Base-by-base conservation (phyloP, 2,888 invertebrate species). In the Cheilosia impressa region DNA sequence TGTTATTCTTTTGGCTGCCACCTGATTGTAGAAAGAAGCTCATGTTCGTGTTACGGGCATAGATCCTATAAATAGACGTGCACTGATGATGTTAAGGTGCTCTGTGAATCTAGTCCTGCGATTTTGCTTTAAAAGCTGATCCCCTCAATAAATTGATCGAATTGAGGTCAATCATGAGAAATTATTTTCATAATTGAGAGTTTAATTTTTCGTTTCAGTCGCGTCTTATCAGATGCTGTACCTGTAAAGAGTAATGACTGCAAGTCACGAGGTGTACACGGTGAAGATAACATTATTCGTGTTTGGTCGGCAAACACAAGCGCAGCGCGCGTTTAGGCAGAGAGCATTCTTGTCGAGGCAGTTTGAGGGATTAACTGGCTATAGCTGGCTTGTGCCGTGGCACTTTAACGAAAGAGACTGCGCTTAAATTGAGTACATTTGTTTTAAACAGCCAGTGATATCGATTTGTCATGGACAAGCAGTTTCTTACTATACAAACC, bases 241-340 rank as follows among this genome's bases (percentile, higher is more conserved):
- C 22, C 34, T 9, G 10, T 6, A 34, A 10, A 24, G 24, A 15
- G 47, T 68, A 69, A 75, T 75, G 50, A 52, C 52, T 69, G 22
- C 68, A 58, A 69, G 73, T 83, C 83, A 83, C 83, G 73, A 79
- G 83, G 68, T 79, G 27, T 69, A 57, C 73, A 53, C 50, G 22
- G 62, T 63, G 73, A 27, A 65, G 78, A 73, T 79, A 73, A 78
- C 68, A 68, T 7, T 38, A 68, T 7, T 38, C 72, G 66, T 82
- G 68, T 78, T 83, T 78, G 68, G 50, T 73, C 10, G 38, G 38
- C 47, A 83, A 83, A 78, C 50, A 83, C 66, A 72, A 47, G 43
- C 34, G 41, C 38, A 17, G 47, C 19, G 13, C 4, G 47, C 47
- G 6, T 47, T 47, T 10, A 47, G 24, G n/a, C 7, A n/a, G 41